These are phyloP conservation scores for Coendou prehensilis DNA, from an alignment of 2,797 vertebrate species.

Conservation along the genomic window DNA sequence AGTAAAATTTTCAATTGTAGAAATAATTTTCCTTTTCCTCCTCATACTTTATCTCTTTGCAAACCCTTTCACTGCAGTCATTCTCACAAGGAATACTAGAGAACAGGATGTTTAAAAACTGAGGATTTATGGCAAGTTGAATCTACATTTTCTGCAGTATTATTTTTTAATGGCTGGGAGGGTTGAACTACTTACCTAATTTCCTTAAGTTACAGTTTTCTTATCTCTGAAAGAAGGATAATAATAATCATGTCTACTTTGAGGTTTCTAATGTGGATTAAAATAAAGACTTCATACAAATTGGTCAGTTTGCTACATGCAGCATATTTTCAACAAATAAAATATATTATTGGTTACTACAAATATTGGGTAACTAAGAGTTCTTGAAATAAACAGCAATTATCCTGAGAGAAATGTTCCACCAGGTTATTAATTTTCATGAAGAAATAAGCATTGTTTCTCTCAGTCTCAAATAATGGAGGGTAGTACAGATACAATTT, in stretches of 20 bases:
- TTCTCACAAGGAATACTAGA: not conserved
- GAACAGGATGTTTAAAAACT: not conserved
- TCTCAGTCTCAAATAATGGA: not conserved
- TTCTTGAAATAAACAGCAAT: constrained; percentile 34
- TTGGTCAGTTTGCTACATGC: not conserved
- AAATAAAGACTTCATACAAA: not conserved
- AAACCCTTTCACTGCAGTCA: not conserved
- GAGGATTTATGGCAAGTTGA: not conserved
- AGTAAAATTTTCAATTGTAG: not conserved
- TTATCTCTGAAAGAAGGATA: not conserved
- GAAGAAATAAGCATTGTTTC: not conserved
- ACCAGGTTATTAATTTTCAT: not conserved
- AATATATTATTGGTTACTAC: constrained; percentile 21
- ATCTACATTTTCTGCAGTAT: not conserved
- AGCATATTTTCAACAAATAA: constrained; percentile 20
- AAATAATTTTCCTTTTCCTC: not conserved
- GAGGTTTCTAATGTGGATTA: not conserved
- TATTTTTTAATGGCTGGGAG: not conserved
- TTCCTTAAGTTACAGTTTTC: not conserved
- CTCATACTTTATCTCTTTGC: not conserved
- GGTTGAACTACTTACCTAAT: not conserved
- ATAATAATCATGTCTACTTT: not conserved
- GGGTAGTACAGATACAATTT: not conserved
- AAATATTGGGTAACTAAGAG: not conserved
- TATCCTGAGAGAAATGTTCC: not conserved